A percentile compares a stretch with the other conserved stretches of the same genome.
Conservation (phyloP, 2,888 invertebrate species). For the Drosophila borealis region DNA sequence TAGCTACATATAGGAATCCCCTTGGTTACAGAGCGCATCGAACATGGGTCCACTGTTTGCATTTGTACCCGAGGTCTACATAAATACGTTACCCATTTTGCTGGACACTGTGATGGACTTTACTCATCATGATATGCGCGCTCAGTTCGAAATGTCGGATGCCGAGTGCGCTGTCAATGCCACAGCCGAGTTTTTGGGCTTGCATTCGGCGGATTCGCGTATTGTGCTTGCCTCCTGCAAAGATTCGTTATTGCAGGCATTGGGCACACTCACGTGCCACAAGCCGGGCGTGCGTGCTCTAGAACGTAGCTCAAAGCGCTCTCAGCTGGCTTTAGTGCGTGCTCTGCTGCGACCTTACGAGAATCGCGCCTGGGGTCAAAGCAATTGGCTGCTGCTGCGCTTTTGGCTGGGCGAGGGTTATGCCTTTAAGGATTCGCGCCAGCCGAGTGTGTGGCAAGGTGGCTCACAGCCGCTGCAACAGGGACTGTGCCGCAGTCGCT, state of each 20-base stretch:
- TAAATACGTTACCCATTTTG: slow-evolving; percentile 86
- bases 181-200: slow-evolving; percentile 90
- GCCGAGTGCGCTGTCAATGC: slow-evolving; percentile 87
- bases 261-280: slow-evolving; percentile 92
- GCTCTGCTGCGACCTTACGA: slow-evolving; percentile 91
- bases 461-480: slow-evolving; percentile 78
- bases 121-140: slow-evolving; percentile 82
- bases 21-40: slow-evolving; percentile 85
- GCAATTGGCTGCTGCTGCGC: slow-evolving; percentile 93
- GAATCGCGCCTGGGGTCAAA: slow-evolving; percentile 93
- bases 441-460: slow-evolving; percentile 86
- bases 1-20: background rate
- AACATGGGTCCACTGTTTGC: slow-evolving; percentile 87
- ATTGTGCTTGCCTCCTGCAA: slow-evolving; percentile 91
- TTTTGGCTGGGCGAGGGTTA: slow-evolving; percentile 95
- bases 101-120: slow-evolving; percentile 85
- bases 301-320: slow-evolving; percentile 87
- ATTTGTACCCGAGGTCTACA: slow-evolving; percentile 89
- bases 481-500: slow-evolving; percentile 83
- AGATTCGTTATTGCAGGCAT: slow-evolving; percentile 90
- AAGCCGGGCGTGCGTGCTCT: slow-evolving; percentile 89
- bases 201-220: slow-evolving; percentile 91
- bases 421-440: slow-evolving; percentile 89
- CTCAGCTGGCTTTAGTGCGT: slow-evolving; percentile 88
- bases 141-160: slow-evolving; percentile 85